phyloP scores from a whole-genome alignment of 2,888 invertebrate species.

The Aporophyla nigra region DNA sequence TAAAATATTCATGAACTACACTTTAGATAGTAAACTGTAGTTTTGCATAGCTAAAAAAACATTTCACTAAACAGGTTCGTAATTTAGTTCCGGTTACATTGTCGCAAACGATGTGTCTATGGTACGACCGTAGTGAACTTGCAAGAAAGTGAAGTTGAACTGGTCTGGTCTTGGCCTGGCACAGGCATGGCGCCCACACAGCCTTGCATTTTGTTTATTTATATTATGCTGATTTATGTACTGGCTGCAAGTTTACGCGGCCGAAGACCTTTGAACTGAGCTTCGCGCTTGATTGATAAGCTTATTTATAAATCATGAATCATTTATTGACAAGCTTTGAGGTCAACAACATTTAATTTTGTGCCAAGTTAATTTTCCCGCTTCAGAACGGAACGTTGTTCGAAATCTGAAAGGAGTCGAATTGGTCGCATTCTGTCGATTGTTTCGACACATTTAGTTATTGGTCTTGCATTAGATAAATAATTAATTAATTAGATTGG shows the following conservation, averaged over 20 bases:
- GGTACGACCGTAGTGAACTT: constrained; percentile 46
- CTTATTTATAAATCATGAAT: constrained; percentile 65
- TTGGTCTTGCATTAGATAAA: not conserved
- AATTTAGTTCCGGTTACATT: constrained; percentile 43
- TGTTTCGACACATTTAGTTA: not conserved
- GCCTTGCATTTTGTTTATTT: constrained; percentile 66
- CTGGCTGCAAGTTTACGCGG: constrained; percentile 67
- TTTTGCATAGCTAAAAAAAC: constrained; percentile 20
- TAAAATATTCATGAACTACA: constrained; percentile 32
- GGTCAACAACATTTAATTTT: constrained; percentile 53
- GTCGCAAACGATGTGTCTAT: constrained; percentile 21
- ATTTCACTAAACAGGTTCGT: constrained; percentile 37
- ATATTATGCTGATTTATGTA: constrained; percentile 63
- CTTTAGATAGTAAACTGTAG: constrained; percentile 21
- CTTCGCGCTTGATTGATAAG: constrained; percentile 69
- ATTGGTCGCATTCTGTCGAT: not conserved
- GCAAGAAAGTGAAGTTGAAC: constrained; percentile 65
- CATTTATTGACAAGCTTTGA: constrained; percentile 63
- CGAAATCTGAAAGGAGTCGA: constrained; percentile 15
- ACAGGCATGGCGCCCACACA: constrained; percentile 53
- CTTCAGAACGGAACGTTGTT: constrained; percentile 20
- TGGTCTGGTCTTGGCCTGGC: constrained; percentile 46
- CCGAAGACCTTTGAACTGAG: constrained; percentile 72
- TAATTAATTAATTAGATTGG: not conserved
- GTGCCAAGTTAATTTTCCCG: constrained; percentile 12